These are phyloP conservation scores for Trinectes maculatus DNA, from an alignment of 2,113 vertebrate genomes.

Conservation along the genomic window DNA sequence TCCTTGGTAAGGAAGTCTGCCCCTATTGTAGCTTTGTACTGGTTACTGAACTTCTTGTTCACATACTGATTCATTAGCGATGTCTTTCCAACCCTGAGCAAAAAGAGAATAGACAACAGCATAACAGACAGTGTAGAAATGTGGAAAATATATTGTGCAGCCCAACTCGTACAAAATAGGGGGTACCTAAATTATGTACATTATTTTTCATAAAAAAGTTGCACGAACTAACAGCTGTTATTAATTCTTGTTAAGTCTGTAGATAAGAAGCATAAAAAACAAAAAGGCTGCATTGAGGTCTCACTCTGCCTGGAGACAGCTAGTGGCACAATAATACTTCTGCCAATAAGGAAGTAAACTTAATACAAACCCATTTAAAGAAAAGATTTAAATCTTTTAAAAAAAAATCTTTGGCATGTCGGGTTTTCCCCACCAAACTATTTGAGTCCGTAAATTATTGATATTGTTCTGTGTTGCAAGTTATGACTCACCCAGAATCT, in stretches of 20 bases:
- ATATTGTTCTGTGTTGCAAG: too few relatives aligned
- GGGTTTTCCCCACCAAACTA: neutral
- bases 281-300: neutral
- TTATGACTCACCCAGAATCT: slow-evolving; percentile 92
- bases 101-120: slow-evolving; percentile 10
- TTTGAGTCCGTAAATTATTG: neutral
- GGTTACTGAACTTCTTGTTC: slow-evolving; percentile 99
- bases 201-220: too few relatives aligned
- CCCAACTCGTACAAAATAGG: too few relatives aligned
- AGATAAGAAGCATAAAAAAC: neutral
- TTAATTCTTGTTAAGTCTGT: neutral
- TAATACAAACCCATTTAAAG: neutral
- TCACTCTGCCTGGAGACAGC: slow-evolving; percentile 41
- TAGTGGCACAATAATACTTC: neutral
- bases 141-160: too few relatives aligned
- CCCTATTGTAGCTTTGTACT: slow-evolving; percentile 99
- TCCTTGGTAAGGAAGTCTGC: slow-evolving; percentile 99
- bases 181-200: too few relatives aligned
- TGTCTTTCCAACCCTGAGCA: slow-evolving; percentile 94
- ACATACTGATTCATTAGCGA: slow-evolving; percentile 99
- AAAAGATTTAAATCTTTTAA: neutral
- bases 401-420: neutral
- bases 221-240: neutral
- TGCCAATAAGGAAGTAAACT: slow-evolving; percentile 27
- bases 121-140: neutral